Evolutionary conservation across 2,797 vertebrate genomes (phyloP).

Genomic region (Megalops cyprinoides): DNA sequence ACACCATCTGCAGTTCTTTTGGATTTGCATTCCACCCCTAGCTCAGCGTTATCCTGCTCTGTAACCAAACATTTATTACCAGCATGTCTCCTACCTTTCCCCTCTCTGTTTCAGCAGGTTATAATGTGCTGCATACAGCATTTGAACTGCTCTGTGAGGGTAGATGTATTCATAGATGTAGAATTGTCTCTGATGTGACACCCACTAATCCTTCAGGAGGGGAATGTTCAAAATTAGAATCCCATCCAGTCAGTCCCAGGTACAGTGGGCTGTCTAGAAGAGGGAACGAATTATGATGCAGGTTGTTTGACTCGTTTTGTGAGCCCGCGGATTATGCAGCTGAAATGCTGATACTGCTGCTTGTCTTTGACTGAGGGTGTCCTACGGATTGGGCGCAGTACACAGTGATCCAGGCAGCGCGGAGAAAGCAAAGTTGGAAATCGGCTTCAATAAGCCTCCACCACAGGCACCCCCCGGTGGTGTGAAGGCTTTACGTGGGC

Average conservation of each 20-base stretch:
- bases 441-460: neutral
- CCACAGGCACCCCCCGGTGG: neutral
- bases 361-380: neutral
- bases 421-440: neutral
- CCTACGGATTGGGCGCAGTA: neutral
- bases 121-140: neutral
- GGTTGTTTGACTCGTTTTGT: neutral
- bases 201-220: neutral
- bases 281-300: neutral
- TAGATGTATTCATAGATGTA: neutral
- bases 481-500: neutral
- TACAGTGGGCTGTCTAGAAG: neutral
- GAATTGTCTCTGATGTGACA: neutral
- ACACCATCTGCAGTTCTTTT: neutral
- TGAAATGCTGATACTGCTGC: neutral
- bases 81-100: conserved; percentile 7
- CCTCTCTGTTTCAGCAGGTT: neutral
- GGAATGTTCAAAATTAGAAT: too few species aligned
- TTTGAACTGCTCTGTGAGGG: neutral
- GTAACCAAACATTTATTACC: neutral
- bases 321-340: neutral
- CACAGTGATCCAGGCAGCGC: neutral
- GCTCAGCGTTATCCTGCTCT: neutral
- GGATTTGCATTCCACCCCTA: neutral
- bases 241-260: neutral